Evolutionary conservation across 2,797 vertebrate species (phyloP), one percentile per base, ranked within the genome.

Genomic region (Philypnodon macrostomus): DNA sequence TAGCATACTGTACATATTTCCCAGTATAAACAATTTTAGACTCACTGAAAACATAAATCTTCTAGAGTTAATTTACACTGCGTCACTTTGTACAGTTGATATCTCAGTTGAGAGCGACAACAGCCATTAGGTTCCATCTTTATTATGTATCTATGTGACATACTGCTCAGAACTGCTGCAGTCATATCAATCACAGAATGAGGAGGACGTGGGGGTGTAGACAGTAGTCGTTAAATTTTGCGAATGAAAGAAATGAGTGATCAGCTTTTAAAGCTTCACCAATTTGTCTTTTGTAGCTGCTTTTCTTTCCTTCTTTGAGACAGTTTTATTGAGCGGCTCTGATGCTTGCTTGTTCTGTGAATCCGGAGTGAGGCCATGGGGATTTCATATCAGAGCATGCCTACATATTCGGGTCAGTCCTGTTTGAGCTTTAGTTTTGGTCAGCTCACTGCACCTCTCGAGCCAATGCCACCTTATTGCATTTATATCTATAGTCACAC

Each of bases 341-440:
- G 9, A 30, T 5, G 2, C 34, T 31, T 33, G 12, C 13, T 19
- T 9, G 11, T 15, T 29, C 26, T 27, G 4, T 27, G 16, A n/a
- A 50, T n/a, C 5, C 2, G 12, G 27, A 13, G 14, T 16, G 16
- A 38, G 29, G n/a, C 38, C 40, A 4, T 31, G 31, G 47, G 7
- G 11, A 34, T 26, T 44, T 41, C 27, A 13, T 31, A 37, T 27
- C 35, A 18, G 1, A 69, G 38, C 32, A 40, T 37, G 13, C 47
- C 27, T 42, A 38, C 36, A 14, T 47, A 52, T 66, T 58, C 46
- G 64, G 54, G 58, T 64, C 44, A 53, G 16, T 1, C 15, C 6
- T 2, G 33, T 34, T 34, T 1, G 32, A 34, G 32, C n/a, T 34
- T 4, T 14, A 30, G 31, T 33, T n/a, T n/a, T n/a, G n/a, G n/a